Conservation (phyloP, 2,888 invertebrate genomes). For the Phyllotreta cruciferae region DNA sequence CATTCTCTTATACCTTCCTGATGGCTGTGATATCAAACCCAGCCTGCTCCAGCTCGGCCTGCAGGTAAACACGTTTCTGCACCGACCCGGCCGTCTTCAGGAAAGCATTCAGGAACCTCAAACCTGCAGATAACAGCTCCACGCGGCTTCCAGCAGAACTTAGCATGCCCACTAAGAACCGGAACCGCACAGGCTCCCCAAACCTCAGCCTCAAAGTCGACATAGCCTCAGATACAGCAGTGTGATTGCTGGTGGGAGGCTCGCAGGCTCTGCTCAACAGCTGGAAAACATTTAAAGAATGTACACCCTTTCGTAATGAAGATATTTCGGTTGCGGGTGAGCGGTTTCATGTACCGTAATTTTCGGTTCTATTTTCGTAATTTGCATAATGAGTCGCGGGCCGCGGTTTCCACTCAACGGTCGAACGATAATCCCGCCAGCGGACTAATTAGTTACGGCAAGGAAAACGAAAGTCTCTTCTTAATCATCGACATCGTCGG, state of each 20-base stretch:
- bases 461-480: slow-evolving; percentile 12
- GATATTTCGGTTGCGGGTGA: background rate
- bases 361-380: slow-evolving; percentile 11
- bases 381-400: slow-evolving; percentile 17
- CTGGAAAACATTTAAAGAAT: slow-evolving; percentile 61
- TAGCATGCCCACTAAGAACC: slow-evolving; percentile 88
- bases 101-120: slow-evolving; percentile 85
- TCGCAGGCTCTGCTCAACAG: slow-evolving; percentile 85
- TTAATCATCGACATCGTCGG: background rate
- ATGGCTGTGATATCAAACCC: slow-evolving; percentile 73
- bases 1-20: slow-evolving; percentile 63
- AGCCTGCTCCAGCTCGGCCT: slow-evolving; percentile 84
- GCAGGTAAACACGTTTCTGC: slow-evolving; percentile 82
- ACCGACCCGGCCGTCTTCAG: slow-evolving; percentile 77
- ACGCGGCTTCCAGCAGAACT: slow-evolving; percentile 75
- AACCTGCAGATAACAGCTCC: slow-evolving; percentile 79
- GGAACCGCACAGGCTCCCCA: slow-evolving; percentile 91
- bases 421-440: slow-evolving; percentile 4
- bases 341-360: slow-evolving; percentile 1
- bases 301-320: background rate
- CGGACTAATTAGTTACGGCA: slow-evolving; percentile 11
- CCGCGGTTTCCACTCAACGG: slow-evolving; percentile 7
- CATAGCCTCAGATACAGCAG: slow-evolving; percentile 88
- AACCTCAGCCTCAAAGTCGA: slow-evolving; percentile 86
- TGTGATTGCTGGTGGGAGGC: slow-evolving; percentile 76